Base-by-base conservation (phyloP, 2,797 vertebrate genomes). In the Poeciliopsis presidionis region DNA sequence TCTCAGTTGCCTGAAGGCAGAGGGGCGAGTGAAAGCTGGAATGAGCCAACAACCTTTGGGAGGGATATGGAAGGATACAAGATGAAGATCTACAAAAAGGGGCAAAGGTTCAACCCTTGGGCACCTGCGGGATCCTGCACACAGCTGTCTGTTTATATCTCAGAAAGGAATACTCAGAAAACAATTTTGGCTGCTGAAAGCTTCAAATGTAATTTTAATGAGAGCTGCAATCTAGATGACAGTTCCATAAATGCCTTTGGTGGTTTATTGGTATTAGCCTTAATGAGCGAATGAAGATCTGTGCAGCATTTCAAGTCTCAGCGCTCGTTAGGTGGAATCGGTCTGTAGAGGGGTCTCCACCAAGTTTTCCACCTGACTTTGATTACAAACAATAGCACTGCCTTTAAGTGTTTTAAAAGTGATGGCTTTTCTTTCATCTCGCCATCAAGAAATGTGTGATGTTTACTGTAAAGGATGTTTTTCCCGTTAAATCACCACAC, bases 141-240 rank as follows among this genome's bases (percentile, higher is more conserved):
- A 86, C 79, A 90, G 87, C 87, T 89, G 87, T 81, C 84, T 87
- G 89, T 88, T 90, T 86, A 86, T 83, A 77, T 90, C 85, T 77
- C 69, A 45, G 46, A 65, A 91, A 82, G 87, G 77, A 59, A 49
- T 72, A 46, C 51, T 82, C 74, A 77, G 57, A 84, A 83, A 88
- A 81, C 45, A 49, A 90, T 89, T 89, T 79, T 84, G 82, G 80
- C 80, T 81, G 88, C 78, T 90, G 88, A 91, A 81, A 83, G 84
- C 81, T 91, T 87, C 69, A 89, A 91, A 93, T 94, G 85, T 84
- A 85, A 79, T 92, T 92, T 94, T 94, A 95, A 94, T 92, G 92
- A 94, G 92, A 88, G 88, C 91, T 90, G 86, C 77, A 87, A 81
- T 91, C 75, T 89, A 36, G 22, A 87, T 86, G 86, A 85, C 63